phyloP scores from a whole-genome alignment of 2,113 vertebrate species.

The Passer domesticus region DNA sequence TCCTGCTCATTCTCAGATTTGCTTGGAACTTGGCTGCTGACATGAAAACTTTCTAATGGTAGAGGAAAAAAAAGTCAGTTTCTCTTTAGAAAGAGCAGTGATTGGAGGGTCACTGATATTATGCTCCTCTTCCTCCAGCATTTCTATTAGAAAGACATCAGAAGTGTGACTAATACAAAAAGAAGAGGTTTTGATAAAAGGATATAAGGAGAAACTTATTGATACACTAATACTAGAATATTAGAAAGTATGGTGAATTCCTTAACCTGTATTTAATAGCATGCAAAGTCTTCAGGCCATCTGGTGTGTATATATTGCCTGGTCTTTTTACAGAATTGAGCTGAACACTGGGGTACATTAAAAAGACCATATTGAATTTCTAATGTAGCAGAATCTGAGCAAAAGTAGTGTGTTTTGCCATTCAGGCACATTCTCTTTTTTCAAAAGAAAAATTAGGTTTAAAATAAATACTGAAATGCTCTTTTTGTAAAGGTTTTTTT shows the following conservation, averaged over 20 bases:
- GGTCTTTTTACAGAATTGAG: background rate
- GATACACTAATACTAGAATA: background rate
- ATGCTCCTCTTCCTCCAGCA: background rate
- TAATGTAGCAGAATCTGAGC: background rate
- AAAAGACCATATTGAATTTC: background rate
- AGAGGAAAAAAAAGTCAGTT: background rate
- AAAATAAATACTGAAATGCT: background rate
- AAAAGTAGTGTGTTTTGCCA: background rate
- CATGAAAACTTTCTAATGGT: constrained; percentile 9
- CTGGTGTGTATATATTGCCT: background rate
- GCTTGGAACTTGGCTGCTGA: background rate
- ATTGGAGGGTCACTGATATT: background rate
- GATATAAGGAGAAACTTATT: background rate
- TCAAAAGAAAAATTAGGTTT: background rate
- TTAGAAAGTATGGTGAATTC: background rate
- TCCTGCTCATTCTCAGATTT: constrained; percentile 13
- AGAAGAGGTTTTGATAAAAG: background rate
- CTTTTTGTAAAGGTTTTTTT: background rate
- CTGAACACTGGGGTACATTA: background rate
- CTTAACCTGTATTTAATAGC: background rate
- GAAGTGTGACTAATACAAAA: background rate
- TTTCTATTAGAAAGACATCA: background rate
- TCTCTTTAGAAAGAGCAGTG: background rate
- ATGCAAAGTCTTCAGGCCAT: background rate
- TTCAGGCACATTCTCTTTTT: background rate